phyloP scores from a whole-genome alignment of 1,140 invertebrate species.

The Oncopodura yosiiana region DNA sequence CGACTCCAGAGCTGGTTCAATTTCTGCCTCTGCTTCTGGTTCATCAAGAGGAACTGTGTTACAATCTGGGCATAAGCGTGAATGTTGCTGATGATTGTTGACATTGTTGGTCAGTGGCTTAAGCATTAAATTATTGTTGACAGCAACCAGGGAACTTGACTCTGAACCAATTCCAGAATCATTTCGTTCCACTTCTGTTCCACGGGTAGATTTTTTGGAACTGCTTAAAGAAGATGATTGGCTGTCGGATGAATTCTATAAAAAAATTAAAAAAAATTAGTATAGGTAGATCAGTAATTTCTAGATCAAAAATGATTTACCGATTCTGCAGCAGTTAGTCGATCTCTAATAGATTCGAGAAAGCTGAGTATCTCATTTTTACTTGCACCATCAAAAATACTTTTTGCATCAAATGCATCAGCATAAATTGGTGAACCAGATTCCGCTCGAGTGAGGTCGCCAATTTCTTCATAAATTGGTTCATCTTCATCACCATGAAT shows the following conservation, averaged over 20 bases:
- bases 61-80: slow-evolving; percentile 30
- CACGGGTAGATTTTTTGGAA: slow-evolving; percentile 34
- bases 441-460: slow-evolving; percentile 19
- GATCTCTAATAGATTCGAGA: slow-evolving; percentile 33
- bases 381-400: slow-evolving; percentile 33
- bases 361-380: slow-evolving; percentile 32
- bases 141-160: slow-evolving; percentile 49
- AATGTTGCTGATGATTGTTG: slow-evolving; percentile 38
- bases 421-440: slow-evolving; percentile 34
- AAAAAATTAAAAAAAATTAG: too few species aligned
- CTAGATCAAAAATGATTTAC: slow-evolving; percentile 17
- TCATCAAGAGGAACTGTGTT: slow-evolving; percentile 23
- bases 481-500: slow-evolving; percentile 18
- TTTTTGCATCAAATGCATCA: slow-evolving; percentile 35
- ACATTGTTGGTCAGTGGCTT: slow-evolving; percentile 51
- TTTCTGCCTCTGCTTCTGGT: background rate
- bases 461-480: slow-evolving; percentile 35
- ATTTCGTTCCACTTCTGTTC: slow-evolving; percentile 67
- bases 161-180: slow-evolving; percentile 89
- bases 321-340: slow-evolving; percentile 30
- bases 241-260: slow-evolving; percentile 14
- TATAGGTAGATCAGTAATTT: too few species aligned
- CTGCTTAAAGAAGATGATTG: slow-evolving; percentile 3
- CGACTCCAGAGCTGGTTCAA: slow-evolving; percentile 1
- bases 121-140: slow-evolving; percentile 55